Percentiles rank a stretch among this genome's conserved stretches.
Evolutionary conservation across 2,888 invertebrate genomes (phyloP).

Genomic region (Caenorhabditis sulstoni): DNA sequence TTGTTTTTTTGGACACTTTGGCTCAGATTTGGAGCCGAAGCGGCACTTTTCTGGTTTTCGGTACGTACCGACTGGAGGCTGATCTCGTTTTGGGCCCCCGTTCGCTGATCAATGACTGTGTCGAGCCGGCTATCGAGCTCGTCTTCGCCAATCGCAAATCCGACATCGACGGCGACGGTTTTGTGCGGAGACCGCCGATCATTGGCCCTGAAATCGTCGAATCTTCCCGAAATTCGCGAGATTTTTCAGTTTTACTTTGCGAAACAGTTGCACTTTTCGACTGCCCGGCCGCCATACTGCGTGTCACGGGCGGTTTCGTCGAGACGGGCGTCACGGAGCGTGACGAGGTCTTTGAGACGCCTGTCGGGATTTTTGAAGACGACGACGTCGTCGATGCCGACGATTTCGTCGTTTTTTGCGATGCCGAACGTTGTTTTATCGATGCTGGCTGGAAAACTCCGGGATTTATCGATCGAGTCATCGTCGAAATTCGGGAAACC

Average conservation of each 20-base stretch:
- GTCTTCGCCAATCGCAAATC: slow-evolving; percentile 42
- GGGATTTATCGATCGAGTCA: not conserved
- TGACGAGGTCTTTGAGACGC: slow-evolving; percentile 2
- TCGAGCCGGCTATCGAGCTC: slow-evolving; percentile 31
- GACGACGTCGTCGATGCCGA: slow-evolving; percentile 17
- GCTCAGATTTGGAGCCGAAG: too few species aligned
- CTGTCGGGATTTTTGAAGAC: slow-evolving; percentile 6
- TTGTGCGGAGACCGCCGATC: slow-evolving; percentile 25
- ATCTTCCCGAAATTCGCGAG: not conserved
- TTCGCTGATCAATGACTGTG: slow-evolving; percentile 50
- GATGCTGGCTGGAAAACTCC: slow-evolving; percentile 24
- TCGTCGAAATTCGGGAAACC: not conserved
- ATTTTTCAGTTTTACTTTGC: slow-evolving; percentile 4
- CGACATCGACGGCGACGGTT: slow-evolving; percentile 57
- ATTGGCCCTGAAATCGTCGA: slow-evolving; percentile 7
- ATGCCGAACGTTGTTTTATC: slow-evolving; percentile 39
- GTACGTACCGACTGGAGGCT: slow-evolving; percentile 27
- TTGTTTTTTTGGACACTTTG: too few species aligned
- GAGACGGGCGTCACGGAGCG: slow-evolving; percentile 39
- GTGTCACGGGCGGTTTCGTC: slow-evolving; percentile 36
- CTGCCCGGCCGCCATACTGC: not conserved
- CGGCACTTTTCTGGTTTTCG: too few species aligned
- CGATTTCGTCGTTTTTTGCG: slow-evolving; percentile 41
- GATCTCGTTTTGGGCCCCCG: slow-evolving; percentile 41
- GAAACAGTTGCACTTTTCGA: slow-evolving; percentile 32